These are phyloP conservation scores for Eulemur coronatus DNA, from an alignment of 2,797 vertebrate species.

Conservation along the genomic window DNA sequence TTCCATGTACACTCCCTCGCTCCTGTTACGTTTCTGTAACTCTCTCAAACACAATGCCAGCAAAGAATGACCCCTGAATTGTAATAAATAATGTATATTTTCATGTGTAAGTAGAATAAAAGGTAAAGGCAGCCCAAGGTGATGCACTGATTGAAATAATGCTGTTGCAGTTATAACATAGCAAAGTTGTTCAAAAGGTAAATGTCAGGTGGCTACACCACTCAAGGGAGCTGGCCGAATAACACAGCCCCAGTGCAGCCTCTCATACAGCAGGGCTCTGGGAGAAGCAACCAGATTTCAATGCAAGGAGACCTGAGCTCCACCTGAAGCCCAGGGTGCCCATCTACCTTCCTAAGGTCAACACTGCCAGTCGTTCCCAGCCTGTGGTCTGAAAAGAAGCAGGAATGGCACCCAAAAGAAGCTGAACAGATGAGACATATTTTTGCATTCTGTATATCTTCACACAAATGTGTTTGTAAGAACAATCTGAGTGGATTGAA, in stretches of 20 bases:
- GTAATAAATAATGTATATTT: slow-evolving; percentile 12
- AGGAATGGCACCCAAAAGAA: background rate
- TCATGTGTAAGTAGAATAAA: background rate
- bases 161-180: background rate
- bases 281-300: background rate
- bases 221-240: background rate
- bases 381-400: background rate
- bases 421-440: background rate
- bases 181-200: background rate
- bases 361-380: background rate
- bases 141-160: background rate
- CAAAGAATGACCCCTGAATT: background rate
- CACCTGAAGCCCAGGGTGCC: background rate
- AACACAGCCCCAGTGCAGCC: background rate
- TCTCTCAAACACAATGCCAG: background rate
- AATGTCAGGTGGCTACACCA: background rate
- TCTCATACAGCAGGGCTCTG: background rate
- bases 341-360: background rate
- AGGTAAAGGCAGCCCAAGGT: background rate
- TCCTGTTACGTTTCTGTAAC: background rate
- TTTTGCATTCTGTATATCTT: background rate
- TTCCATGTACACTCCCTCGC: background rate
- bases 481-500: background rate
- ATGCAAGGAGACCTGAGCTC: background rate
- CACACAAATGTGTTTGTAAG: background rate